Evolutionary conservation across 2,888 invertebrate genomes (phyloP).

Genomic region (Agrotis clavis): DNA sequence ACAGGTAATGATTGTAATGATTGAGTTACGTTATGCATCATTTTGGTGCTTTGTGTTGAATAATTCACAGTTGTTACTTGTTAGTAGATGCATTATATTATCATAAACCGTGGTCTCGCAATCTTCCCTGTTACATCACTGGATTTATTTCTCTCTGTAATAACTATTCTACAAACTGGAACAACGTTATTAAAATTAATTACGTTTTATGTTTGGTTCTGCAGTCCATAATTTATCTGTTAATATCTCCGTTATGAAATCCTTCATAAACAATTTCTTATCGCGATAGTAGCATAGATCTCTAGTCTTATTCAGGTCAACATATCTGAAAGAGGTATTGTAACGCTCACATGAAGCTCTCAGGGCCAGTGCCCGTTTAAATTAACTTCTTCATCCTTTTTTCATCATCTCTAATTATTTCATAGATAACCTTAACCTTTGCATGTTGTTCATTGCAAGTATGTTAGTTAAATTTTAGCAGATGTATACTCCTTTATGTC

Average conservation of each 20-base stretch:
- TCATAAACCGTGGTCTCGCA: neutral
- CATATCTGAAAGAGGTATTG: constrained; percentile 60
- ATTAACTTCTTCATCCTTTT: neutral
- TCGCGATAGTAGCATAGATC: constrained; percentile 57
- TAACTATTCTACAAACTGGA: constrained; percentile 16
- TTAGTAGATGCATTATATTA: constrained; percentile 28
- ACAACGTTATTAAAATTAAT: constrained; percentile 37
- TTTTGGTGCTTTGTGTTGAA: constrained; percentile 50
- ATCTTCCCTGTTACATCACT: constrained; percentile 15
- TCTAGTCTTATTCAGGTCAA: constrained; percentile 57
- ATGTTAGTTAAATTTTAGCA: constrained; percentile 36
- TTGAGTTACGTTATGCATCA: constrained; percentile 46
- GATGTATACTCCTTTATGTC: constrained; percentile 57
- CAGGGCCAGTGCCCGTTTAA: constrained; percentile 22
- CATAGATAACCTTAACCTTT: constrained; percentile 48
- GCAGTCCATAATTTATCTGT: constrained; percentile 43
- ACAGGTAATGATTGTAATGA: constrained; percentile 54
- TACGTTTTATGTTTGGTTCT: constrained; percentile 26
- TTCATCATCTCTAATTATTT: constrained; percentile 6
- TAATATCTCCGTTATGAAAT: constrained; percentile 38
- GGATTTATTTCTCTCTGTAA: constrained; percentile 10
- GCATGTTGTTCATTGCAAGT: constrained; percentile 15
- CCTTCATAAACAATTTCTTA: constrained; percentile 50
- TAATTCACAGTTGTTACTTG: constrained; percentile 28
- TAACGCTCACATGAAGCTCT: constrained; percentile 47